Evolutionary conservation across 2,888 invertebrate genomes (phyloP).

Genomic region (Ceriagrion tenellum): DNA sequence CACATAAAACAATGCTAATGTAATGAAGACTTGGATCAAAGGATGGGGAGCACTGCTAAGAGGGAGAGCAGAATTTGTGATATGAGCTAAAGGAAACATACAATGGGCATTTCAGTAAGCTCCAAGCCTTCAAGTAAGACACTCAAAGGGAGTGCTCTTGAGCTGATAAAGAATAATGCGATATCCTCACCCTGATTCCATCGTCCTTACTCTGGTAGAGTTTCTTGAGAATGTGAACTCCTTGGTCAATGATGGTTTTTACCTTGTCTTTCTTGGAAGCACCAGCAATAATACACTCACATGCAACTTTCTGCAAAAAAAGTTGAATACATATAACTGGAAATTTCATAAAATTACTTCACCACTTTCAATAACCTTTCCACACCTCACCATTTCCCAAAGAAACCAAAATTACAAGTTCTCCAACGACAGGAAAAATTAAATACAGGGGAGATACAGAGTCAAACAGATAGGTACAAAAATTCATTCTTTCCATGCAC

Average conservation of each 20-base stretch:
- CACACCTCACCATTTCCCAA: background rate
- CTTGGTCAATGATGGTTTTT: constrained; percentile 91
- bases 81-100: too few species aligned
- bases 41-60: too few species aligned
- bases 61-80: too few species aligned
- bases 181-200: constrained; percentile 85
- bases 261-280: constrained; percentile 99
- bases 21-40: too few species aligned
- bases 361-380: background rate
- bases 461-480: too few species aligned
- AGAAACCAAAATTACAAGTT: background rate
- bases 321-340: constrained; percentile 68
- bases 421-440: background rate
- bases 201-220: constrained; percentile 95
- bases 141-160: too few species aligned
- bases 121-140: too few species aligned
- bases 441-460: too few species aligned
- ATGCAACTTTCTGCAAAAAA: constrained; percentile 90
- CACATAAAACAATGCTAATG: too few species aligned
- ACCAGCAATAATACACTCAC: constrained; percentile 97
- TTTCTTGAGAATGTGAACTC: constrained; percentile 95
- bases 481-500: too few species aligned
- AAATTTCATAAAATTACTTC: background rate
- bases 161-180: too few species aligned
- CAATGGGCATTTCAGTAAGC: too few species aligned